Evolutionary conservation across 2,797 vertebrate genomes (phyloP).

Genomic region (Mormyrus proboscirostris): DNA sequence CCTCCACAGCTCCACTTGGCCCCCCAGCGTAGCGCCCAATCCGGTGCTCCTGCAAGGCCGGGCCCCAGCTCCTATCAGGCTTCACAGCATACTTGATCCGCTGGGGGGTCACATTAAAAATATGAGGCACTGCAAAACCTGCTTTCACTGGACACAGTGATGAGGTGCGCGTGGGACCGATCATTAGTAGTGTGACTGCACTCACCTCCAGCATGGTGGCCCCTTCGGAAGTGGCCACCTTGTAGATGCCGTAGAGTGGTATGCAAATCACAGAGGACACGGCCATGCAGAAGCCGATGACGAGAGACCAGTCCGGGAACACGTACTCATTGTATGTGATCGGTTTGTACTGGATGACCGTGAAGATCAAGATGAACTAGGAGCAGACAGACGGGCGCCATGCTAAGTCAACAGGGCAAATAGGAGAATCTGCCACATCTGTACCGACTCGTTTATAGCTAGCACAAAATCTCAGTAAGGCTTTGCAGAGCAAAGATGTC

Average conservation of each 20-base stretch:
- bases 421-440: not conserved
- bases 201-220: constrained; percentile 84
- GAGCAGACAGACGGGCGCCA: constrained; percentile 15
- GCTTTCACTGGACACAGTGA: not conserved
- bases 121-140: not conserved
- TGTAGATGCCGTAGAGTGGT: constrained; percentile 84
- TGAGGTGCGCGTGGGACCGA: not conserved
- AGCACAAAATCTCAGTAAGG: not conserved
- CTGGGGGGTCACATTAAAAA: constrained; percentile 47
- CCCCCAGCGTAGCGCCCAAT: constrained; percentile 80
- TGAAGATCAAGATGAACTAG: constrained; percentile 96
- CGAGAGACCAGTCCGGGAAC: constrained; percentile 86
- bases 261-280: constrained; percentile 94
- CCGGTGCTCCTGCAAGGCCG: constrained; percentile 84
- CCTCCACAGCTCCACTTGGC: constrained; percentile 57
- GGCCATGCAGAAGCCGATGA: constrained; percentile 88
- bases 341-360: constrained; percentile 95
- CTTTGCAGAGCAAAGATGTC: not conserved
- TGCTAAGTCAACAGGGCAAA: not conserved
- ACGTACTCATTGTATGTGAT: constrained; percentile 91
- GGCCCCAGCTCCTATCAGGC: constrained; percentile 87
- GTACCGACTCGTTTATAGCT: not conserved
- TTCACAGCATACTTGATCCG: constrained; percentile 82
- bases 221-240: constrained; percentile 78
- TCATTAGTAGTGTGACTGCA: not conserved